These are phyloP conservation scores for Sipha flava DNA, from an alignment of 1,140 invertebrate species.

Conservation along the genomic window DNA sequence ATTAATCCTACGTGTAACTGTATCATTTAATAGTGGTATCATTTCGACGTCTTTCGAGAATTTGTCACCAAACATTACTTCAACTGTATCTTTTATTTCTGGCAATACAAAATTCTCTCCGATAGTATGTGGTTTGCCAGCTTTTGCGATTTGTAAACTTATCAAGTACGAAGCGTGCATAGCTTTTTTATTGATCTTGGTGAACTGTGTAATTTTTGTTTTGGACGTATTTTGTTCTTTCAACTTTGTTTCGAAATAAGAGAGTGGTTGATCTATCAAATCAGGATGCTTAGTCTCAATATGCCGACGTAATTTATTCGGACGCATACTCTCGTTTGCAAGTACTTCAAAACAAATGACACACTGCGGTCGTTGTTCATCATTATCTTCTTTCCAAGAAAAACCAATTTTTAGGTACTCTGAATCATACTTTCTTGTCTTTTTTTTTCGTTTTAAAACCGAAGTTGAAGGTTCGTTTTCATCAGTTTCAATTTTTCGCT, in stretches of 20 bases:
- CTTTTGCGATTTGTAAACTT: neutral
- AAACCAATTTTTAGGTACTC: slow-evolving; percentile 1
- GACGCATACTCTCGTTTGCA: slow-evolving; percentile 31
- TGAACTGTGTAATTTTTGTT: neutral
- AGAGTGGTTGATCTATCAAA: neutral
- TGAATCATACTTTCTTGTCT: neutral
- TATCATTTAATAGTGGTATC: neutral
- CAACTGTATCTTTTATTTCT: neutral
- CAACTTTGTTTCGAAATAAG: neutral
- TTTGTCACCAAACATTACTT: neutral
- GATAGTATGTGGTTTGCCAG: neutral
- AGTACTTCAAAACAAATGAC: slow-evolving; percentile 37
- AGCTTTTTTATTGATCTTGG: neutral
- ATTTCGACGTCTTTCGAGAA: neutral
- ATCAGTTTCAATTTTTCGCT: neutral
- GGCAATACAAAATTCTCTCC: neutral
- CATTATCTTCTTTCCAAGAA: neutral
- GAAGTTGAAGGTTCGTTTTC: neutral
- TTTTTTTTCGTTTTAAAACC: neutral
- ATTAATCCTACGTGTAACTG: neutral
- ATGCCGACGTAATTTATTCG: slow-evolving; percentile 37
- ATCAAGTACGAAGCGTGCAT: neutral
- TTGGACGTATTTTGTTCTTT: neutral
- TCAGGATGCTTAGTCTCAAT: slow-evolving; percentile 35
- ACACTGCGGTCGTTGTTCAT: slow-evolving; percentile 34